These are phyloP conservation scores for Nannoperca obscura DNA, from an alignment of 2,797 vertebrate genomes.

Conservation along the genomic window DNA sequence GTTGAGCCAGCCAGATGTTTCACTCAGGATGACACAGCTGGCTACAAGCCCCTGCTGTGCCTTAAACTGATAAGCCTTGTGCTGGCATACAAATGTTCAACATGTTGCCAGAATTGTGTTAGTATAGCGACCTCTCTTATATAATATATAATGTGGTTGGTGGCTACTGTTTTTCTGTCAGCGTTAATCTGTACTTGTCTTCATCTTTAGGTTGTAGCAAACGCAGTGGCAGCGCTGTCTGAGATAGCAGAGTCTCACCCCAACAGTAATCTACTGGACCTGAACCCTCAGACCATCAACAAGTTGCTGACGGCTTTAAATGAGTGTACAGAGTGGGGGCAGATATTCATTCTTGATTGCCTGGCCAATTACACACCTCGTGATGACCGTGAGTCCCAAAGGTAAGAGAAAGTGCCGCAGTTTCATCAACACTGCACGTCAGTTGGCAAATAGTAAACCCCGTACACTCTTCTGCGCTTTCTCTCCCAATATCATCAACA, in stretches of 20 bases:
- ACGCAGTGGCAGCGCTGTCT: constrained; percentile 95
- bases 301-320: constrained; percentile 97
- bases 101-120: constrained; percentile 4
- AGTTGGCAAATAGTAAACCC: not conserved
- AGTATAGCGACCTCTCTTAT: not conserved
- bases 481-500: constrained; percentile 7
- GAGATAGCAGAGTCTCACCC: constrained; percentile 98
- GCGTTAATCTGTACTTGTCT: constrained; percentile 26
- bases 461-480: constrained; percentile 7
- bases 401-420: constrained; percentile 80
- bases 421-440: constrained; percentile 10
- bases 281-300: constrained; percentile 98
- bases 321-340: constrained; percentile 98
- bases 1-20: constrained; percentile 17
- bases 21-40: constrained; percentile 10
- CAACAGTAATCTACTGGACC: constrained; percentile 95
- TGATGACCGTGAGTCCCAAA: constrained; percentile 97
- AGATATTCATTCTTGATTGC: constrained; percentile 99
- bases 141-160: not conserved
- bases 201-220: constrained; percentile 92
- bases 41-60: not conserved
- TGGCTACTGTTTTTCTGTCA: not conserved
- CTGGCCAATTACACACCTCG: constrained; percentile 97
- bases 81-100: constrained; percentile 9
- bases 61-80: constrained; percentile 12